These are phyloP conservation scores for Microtus richardsoni DNA, from an alignment of 2,113 vertebrate genomes.

Conservation along the genomic window DNA sequence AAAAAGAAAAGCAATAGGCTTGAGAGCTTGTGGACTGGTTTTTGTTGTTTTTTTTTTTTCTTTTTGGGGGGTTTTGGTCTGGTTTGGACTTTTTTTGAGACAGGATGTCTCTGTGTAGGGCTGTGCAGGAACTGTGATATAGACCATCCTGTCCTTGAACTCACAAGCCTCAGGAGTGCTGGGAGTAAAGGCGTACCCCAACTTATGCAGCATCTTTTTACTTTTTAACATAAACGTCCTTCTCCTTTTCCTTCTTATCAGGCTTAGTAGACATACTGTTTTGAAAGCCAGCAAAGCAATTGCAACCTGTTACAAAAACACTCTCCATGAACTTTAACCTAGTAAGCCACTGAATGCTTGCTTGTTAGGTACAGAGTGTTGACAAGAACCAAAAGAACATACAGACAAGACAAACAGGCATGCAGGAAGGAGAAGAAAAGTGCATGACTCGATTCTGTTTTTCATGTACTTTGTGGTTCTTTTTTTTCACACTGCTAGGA, in stretches of 20 bases:
- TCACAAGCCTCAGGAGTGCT: neutral
- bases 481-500: constrained; percentile 32
- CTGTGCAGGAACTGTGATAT: neutral
- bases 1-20: neutral
- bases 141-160: neutral
- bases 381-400: constrained; percentile 15
- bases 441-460: constrained; percentile 1
- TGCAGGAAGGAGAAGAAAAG: neutral
- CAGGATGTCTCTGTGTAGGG: neutral
- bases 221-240: constrained; percentile 48
- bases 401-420: constrained; percentile 12
- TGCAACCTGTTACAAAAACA: constrained; percentile 11
- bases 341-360: constrained; percentile 26
- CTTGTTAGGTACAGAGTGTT: constrained; percentile 42
- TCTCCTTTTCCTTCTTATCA: neutral
- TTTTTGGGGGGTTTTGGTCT: neutral
- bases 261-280: neutral
- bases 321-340: constrained; percentile 27
- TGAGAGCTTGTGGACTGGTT: neutral
- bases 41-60: no score
- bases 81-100: neutral
- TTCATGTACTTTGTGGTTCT: neutral
- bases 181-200: neutral
- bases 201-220: neutral
- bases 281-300: neutral